These are phyloP conservation scores for Tridacna gigas DNA, from an alignment of 2,888 invertebrate genomes.

Conservation along the genomic window DNA sequence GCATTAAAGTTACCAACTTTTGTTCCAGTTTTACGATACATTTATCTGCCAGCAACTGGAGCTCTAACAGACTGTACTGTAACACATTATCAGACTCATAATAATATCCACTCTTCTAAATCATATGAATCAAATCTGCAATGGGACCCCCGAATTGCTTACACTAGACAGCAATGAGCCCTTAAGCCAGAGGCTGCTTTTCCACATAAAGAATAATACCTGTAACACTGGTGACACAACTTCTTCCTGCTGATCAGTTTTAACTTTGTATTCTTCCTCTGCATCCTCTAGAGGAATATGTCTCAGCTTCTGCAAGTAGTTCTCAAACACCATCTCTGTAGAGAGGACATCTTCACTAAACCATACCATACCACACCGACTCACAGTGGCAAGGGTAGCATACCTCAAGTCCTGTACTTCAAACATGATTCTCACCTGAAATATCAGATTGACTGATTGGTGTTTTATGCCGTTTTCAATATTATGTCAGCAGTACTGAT, in stretches of 20 bases:
- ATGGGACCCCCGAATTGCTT: too few relatives aligned
- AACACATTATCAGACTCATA: too few relatives aligned
- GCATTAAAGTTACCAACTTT: too few relatives aligned
- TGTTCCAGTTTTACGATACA: too few relatives aligned
- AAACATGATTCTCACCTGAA: constrained; percentile 86
- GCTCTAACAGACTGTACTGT: too few relatives aligned
- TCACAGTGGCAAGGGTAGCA: constrained; percentile 99
- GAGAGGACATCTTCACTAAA: constrained; percentile 99
- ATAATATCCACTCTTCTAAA: too few relatives aligned
- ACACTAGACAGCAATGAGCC: too few relatives aligned
- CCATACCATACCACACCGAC: constrained; percentile 99
- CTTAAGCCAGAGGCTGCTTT: too few relatives aligned
- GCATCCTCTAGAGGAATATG: constrained; percentile 86
- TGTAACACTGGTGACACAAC: constrained; percentile 80
- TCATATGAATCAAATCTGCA: too few relatives aligned
- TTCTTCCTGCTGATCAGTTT: constrained; percentile 76
- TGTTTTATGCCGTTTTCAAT: too few relatives aligned
- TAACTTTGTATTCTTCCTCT: constrained; percentile 79
- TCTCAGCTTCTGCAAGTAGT: constrained; percentile 94
- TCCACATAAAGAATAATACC: constrained; percentile 60
- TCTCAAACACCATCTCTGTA: constrained; percentile 99
- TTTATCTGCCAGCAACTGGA: too few relatives aligned
- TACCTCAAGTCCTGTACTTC: constrained; percentile 98
- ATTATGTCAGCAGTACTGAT: too few relatives aligned
- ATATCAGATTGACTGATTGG: neutral